A percentile compares a stretch with the other conserved stretches of the same genome.
Conservation (phyloP, 2,888 invertebrate genomes). For the Ormia ochracea region DNA sequence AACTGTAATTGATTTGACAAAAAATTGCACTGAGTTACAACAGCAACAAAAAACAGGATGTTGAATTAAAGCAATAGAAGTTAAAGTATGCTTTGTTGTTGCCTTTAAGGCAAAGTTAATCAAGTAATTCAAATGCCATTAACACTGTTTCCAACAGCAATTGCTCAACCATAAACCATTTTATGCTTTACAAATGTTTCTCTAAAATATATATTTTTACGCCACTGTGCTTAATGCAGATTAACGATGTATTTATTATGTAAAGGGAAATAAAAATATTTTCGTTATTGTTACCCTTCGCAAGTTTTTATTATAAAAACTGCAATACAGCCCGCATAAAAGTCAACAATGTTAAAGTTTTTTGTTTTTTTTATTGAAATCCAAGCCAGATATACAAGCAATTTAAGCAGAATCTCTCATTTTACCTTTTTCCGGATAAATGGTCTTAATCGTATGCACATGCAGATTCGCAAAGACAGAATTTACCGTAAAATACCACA, state of each 20-base stretch:
- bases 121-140: too few species aligned
- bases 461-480: neutral
- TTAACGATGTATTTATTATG: constrained; percentile 22
- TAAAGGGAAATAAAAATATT: constrained; percentile 41
- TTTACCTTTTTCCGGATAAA: constrained; percentile 2
- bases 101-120: too few species aligned
- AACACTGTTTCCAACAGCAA: too few species aligned
- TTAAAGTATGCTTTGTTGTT: too few species aligned
- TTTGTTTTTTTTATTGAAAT: too few species aligned
- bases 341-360: neutral
- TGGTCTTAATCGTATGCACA: constrained; percentile 17
- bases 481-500: neutral
- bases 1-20: too few species aligned
- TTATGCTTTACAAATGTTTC: neutral
- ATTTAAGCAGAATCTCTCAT: constrained; percentile 26
- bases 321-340: constrained; percentile 1
- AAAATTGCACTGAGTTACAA: too few species aligned
- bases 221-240: too few species aligned
- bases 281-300: neutral
- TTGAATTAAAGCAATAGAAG: too few species aligned
- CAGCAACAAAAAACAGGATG: too few species aligned
- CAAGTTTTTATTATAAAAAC: constrained; percentile 35
- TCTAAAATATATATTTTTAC: neutral
- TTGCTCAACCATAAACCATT: neutral
- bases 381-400: neutral